These are phyloP conservation scores for Tinamus major DNA, from an alignment of 2,797 vertebrate species.

Conservation along the genomic window DNA sequence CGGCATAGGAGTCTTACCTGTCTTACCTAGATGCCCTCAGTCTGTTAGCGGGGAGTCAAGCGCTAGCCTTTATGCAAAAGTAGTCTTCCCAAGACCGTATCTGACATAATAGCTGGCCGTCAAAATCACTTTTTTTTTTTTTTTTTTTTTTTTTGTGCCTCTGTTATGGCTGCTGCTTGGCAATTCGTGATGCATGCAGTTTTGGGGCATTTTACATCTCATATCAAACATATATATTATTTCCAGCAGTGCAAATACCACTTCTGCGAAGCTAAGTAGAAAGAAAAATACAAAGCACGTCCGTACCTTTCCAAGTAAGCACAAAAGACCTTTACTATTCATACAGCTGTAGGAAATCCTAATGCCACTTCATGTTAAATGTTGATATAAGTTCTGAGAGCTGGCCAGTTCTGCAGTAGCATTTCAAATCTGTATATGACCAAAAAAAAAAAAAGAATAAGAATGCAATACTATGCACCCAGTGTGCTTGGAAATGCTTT, in stretches of 20 bases:
- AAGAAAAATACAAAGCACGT: background rate
- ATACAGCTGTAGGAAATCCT: background rate
- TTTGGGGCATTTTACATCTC: background rate
- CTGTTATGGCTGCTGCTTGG: background rate
- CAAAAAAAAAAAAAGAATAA: background rate
- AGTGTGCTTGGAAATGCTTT: background rate
- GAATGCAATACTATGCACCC: too few species aligned
- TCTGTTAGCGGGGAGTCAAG: background rate
- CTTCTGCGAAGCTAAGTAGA: background rate
- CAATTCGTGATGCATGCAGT: background rate
- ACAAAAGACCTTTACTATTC: constrained; percentile 1
- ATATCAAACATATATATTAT: too few species aligned
- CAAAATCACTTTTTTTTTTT: background rate
- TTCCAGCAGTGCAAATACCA: constrained; percentile 19
- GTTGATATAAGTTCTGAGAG: background rate
- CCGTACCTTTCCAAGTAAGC: background rate
- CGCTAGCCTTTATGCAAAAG: rapidly evolving
- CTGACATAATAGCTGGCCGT: background rate
- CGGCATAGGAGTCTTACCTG: rapidly evolving
- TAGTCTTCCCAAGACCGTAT: background rate
- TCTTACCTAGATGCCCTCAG: rapidly evolving
- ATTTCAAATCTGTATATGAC: background rate
- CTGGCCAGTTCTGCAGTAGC: background rate
- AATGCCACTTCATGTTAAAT: background rate
- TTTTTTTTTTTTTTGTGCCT: background rate